Evolutionary conservation across 2,888 invertebrate genomes (phyloP), one percentile per base, ranked within the genome.

Genomic region (Mythimna ferrago): DNA sequence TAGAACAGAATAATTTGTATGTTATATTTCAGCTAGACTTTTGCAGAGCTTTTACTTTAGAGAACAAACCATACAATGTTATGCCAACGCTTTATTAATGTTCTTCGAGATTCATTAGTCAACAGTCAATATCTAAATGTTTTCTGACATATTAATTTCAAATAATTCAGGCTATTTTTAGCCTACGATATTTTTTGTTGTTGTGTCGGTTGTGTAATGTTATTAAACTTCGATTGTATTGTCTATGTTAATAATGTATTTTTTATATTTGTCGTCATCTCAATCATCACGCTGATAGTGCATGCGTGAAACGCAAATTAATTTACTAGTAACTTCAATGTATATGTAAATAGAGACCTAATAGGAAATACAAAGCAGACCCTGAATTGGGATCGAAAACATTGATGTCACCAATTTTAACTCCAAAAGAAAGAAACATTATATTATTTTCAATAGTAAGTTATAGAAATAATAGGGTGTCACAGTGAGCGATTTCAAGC

Each of bases 61-160:
- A 11, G 44, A 71, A 71, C 35, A 48, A 74, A 61, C 41, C 54
- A 11, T 7, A 54, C 11, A 11, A 44, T 0, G 44, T 44, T 44
- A 44, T 44, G 44, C 44, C 44, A 44, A 44, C 44, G 41, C 41
- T 44, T 44, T 10, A 54, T 19, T 26, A 9, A 48, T 71, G 57
- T 70, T 21, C 19, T 9, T 9, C 56, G 44, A 56, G 16, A 64
- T 35, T 67, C 14, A 68, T 26, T 3, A n/a, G 6, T 67, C 26
- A n/a, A 26, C 35, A 32, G 32, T 61, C 44, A 62, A n/a, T 51
- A 19, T 48, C 5, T 16, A 19, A 19, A 51, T 19, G 51, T 51
- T 51, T 51, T 51, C 51, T 16, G 16, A 48, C 48, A 51, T 19
- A 19, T 19, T 51, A 19, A 51, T 51, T 51, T 51, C 51, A 51